Conservation (phyloP, 1,140 invertebrate genomes). For the Pantala flavescens region DNA sequence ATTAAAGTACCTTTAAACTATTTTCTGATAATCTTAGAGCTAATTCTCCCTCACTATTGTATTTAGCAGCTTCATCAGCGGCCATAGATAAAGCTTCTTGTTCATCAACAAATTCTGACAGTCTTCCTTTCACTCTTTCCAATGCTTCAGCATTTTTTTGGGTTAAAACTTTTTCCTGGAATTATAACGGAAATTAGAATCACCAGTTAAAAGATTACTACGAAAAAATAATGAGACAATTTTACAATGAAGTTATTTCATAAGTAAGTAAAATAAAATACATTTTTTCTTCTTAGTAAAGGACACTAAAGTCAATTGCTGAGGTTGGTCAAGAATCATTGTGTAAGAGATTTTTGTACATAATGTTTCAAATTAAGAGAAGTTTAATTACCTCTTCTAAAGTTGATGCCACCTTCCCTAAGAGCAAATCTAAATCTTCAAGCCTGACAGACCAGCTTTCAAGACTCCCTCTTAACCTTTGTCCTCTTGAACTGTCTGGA, state of each 20-base stretch:
- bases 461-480: not conserved
- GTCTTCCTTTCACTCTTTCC: not conserved
- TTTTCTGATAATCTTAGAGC: constrained; percentile 32
- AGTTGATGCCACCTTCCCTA: not conserved
- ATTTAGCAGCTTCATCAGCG: constrained; percentile 27
- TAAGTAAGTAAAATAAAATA: too few relatives aligned
- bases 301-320: too few relatives aligned
- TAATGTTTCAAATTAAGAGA: too few relatives aligned
- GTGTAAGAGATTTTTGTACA: too few relatives aligned
- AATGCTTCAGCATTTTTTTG: constrained; percentile 13
- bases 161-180: not conserved
- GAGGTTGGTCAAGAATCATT: too few relatives aligned
- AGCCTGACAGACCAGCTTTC: not conserved
- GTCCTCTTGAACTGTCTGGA: not conserved
- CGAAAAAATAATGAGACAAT: not conserved
- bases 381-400: not conserved
- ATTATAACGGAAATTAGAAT: not conserved
- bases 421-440: not conserved
- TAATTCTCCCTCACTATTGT: constrained; percentile 29
- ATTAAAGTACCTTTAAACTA: constrained; percentile 31
- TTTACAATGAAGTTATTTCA: too few relatives aligned
- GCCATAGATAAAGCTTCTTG: not conserved
- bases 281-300: too few relatives aligned
- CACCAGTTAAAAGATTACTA: not conserved
- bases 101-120: not conserved